Evolutionary conservation across 2,888 invertebrate genomes (phyloP).

Genomic region (Eristalis pertinax): DNA sequence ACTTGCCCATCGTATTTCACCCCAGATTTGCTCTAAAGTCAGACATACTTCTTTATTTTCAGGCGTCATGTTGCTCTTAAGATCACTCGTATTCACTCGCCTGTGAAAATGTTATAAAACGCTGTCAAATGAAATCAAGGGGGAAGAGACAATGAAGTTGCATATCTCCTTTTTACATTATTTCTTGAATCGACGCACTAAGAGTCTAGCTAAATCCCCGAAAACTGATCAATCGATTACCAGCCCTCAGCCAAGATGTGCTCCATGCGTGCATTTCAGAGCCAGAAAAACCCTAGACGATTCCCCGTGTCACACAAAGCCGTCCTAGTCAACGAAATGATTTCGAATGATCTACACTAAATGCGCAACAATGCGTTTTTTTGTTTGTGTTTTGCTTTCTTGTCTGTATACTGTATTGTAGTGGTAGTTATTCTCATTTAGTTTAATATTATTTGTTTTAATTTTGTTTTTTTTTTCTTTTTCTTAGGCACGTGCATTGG

Average conservation of each 20-base stretch:
- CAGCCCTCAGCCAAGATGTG: background rate
- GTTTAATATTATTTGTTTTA: conserved; percentile 32
- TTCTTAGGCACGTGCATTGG: conserved; percentile 71
- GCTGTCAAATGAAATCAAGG: too few relatives aligned
- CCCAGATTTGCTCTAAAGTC: too few relatives aligned
- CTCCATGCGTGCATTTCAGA: too few relatives aligned
- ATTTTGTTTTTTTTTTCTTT: conserved; percentile 36
- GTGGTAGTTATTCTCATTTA: conserved; percentile 33
- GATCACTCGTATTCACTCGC: too few relatives aligned
- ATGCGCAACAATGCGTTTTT: conserved; percentile 21
- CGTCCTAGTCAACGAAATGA: background rate
- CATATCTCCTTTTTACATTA: too few relatives aligned
- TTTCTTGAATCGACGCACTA: too few relatives aligned
- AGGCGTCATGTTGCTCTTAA: too few relatives aligned
- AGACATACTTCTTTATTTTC: too few relatives aligned
- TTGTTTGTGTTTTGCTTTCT: conserved; percentile 11
- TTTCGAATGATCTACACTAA: conserved; percentile 8
- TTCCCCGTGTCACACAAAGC: background rate
- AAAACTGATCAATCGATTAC: background rate
- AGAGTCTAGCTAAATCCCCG: too few relatives aligned
- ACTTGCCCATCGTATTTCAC: too few relatives aligned
- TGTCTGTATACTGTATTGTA: conserved; percentile 23
- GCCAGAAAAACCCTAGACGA: background rate
- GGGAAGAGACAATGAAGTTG: too few relatives aligned
- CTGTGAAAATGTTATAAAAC: too few relatives aligned